Conservation (phyloP, 2,113 vertebrate species). For the Candoia aspera region DNA sequence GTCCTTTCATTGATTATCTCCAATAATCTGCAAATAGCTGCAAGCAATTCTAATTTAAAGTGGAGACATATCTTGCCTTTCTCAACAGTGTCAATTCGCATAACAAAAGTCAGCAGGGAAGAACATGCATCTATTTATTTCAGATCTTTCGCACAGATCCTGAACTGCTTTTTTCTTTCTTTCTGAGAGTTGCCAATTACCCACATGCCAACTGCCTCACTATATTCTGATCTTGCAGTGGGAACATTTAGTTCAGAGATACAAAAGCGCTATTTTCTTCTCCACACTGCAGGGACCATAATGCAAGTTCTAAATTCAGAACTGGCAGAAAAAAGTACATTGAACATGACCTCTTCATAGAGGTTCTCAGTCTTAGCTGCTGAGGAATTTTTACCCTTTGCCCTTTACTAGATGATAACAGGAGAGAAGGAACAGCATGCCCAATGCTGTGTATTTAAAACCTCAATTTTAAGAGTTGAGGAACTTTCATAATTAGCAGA, state of each 20-base stretch:
- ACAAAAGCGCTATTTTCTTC: conserved; percentile 48
- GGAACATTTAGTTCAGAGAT: conserved; percentile 53
- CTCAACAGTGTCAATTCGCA: conserved; percentile 54
- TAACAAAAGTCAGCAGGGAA: conserved; percentile 48
- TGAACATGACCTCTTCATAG: conserved; percentile 63
- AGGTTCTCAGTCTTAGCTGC: not conserved
- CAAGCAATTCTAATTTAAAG: not conserved
- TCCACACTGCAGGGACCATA: conserved; percentile 56
- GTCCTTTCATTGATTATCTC: not conserved
- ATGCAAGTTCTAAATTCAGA: conserved; percentile 55
- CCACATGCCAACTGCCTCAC: conserved; percentile 57
- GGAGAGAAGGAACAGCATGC: not conserved
- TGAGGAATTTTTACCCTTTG: conserved; percentile 59
- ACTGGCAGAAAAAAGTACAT: conserved; percentile 51
- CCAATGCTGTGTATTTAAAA: conserved; percentile 27
- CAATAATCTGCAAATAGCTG: not conserved
- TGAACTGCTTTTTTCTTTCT: conserved; percentile 35
- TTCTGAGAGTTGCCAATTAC: conserved; percentile 52
- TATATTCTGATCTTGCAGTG: conserved; percentile 55
- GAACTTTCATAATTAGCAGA: conserved; percentile 25
- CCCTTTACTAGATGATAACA: conserved; percentile 50
- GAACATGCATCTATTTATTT: conserved; percentile 42
- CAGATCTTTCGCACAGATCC: conserved; percentile 52
- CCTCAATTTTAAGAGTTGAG: conserved; percentile 59
- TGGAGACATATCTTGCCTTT: conserved; percentile 43